Evolutionary conservation across 2,888 invertebrate species (phyloP).

Genomic region (Noctua fimbriata): DNA sequence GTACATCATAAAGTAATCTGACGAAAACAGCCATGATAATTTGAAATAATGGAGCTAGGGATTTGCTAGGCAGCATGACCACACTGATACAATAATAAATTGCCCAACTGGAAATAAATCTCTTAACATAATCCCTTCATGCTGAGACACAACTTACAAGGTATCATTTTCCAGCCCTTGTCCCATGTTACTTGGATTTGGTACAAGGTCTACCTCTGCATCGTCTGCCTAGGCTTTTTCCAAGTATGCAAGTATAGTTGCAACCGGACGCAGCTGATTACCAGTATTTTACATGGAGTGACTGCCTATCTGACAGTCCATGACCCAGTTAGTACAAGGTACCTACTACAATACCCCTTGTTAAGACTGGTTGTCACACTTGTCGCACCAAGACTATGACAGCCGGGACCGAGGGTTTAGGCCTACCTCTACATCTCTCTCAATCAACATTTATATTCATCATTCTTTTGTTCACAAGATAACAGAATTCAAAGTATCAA

Average conservation of each 20-base stretch:
- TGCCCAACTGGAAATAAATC: background rate
- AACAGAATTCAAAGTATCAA: conserved; percentile 13
- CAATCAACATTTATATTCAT: background rate
- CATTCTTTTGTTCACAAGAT: background rate
- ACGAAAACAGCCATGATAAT: background rate
- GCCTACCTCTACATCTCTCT: background rate
- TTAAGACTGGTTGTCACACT: background rate
- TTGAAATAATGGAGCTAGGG: background rate
- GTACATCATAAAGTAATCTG: background rate
- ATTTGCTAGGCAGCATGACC: background rate
- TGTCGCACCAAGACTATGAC: background rate
- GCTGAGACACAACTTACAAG: background rate
- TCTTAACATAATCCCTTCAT: background rate
- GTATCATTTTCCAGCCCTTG: background rate
- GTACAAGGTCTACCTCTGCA: background rate
- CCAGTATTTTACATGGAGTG: background rate
- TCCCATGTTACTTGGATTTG: background rate
- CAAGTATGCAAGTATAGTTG: background rate
- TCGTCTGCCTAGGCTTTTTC: background rate
- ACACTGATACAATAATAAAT: background rate
- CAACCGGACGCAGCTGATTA: background rate
- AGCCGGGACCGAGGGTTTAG: background rate
- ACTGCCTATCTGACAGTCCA: background rate
- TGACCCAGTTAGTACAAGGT: background rate
- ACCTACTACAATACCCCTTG: background rate